Conservation (phyloP, 2,888 invertebrate species). For the Silvanus unidentatus region DNA sequence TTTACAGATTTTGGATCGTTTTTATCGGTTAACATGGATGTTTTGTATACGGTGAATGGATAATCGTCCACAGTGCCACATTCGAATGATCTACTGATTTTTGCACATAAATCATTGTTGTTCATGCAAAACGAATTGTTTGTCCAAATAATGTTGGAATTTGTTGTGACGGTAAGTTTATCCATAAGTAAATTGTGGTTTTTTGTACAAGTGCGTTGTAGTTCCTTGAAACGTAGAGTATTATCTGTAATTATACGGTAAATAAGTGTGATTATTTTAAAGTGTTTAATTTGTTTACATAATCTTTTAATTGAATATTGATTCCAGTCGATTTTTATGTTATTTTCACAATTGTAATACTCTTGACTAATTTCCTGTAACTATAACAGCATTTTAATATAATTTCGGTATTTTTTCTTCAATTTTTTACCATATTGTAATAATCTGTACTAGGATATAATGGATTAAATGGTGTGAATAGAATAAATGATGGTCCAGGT, state of each 20-base stretch:
- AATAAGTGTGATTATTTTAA: no score
- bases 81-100: background rate
- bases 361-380: conserved; percentile 66
- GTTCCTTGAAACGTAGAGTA: no score
- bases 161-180: background rate
- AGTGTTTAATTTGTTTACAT: no score
- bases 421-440: conserved; percentile 60
- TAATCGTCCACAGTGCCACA: background rate
- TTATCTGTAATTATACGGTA: no score
- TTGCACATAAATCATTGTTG: background rate
- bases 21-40: conserved; percentile 25
- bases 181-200: background rate
- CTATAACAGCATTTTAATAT: conserved; percentile 45
- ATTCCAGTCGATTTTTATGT: background rate
- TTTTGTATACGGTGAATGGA: conserved; percentile 17
- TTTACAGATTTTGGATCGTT: conserved; percentile 44
- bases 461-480: conserved; percentile 76
- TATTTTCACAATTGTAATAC: conserved; percentile 60
- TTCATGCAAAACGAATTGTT: background rate
- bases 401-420: conserved; percentile 1
- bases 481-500: conserved; percentile 64
- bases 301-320: no score
- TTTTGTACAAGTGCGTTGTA: no score
- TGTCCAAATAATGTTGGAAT: background rate
- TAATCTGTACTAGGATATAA: conserved; percentile 58